Evolutionary conservation across 2,113 vertebrate species (phyloP), one percentile per base, ranked within the genome.

Genomic region (Barbus barbus): DNA sequence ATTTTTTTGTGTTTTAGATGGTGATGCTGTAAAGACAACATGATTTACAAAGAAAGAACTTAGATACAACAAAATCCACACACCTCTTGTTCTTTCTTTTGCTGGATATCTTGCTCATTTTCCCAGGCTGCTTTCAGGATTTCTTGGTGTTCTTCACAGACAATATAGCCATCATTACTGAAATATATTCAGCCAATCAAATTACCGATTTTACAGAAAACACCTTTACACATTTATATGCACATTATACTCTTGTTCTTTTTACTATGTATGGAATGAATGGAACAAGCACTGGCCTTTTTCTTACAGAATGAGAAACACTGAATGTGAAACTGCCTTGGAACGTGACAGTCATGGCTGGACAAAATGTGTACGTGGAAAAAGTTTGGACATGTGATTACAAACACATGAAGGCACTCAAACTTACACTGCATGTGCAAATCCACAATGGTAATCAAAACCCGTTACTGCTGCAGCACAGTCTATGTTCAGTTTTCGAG

Each of bases 361-460:
- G 33, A 69, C 18, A 69, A 38, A 38, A 38, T 33, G 22, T 38
- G 9, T 38, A 38, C 2, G 7, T 65, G 5, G 61, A 65, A 65
- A 13, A 28, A 65, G 65, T 69, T 38, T 11, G 33, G 65, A 38
- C 20, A 69, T 6, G 33, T 67, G 20, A 8, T 33, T 33, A 22
- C 53, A 20, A 58, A 67, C 28, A 65, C 1, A 41, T 4, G 36
- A 4, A 72, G 4, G 41, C 12, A 44, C 24, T 11, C 6, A 33
- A 53, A 67, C 94, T 90, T 96, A 99, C 98, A 98, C 94, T 18
- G 98, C 92, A 22, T 99, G 97, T 0, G 96, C 98, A 91, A 95
- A 97, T 89, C 98, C 98, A 0, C 94, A 92, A 0, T 99, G 97
- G 91, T 96, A 97, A 89, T 99, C 98, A 5, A 99, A 99, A 85